Evolutionary conservation across 92 coral and sea anemone species (phyloP).

Genomic region (Desmophyllum pertusum): DNA sequence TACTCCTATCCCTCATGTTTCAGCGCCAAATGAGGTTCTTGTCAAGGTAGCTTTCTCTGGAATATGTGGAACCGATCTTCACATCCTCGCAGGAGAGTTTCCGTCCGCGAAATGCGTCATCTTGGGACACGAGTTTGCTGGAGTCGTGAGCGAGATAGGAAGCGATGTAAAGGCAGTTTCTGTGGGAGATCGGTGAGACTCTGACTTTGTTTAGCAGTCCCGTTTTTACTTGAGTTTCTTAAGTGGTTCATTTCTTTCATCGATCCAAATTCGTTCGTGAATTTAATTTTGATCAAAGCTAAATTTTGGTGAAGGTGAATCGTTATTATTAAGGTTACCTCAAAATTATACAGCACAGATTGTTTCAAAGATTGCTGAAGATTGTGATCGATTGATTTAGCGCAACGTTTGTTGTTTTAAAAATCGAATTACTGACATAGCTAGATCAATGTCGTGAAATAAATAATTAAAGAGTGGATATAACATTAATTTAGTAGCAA

Average conservation of each 20-base stretch:
- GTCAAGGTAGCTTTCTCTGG: conserved; percentile 94
- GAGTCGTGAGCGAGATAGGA: conserved; percentile 94
- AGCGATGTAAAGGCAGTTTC: conserved; percentile 84
- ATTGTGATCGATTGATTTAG: background rate
- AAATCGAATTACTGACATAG: background rate
- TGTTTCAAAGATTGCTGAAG: background rate
- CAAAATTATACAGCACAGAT: no score
- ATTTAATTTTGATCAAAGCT: no score
- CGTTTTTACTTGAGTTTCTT: background rate
- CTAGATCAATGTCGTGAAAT: conserved; percentile 1
- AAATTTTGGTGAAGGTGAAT: no score
- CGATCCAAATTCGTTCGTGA: background rate
- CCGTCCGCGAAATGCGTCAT: conserved; percentile 90
- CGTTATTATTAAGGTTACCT: no score
- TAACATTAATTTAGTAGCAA: background rate
- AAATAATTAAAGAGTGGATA: conserved; percentile 4
- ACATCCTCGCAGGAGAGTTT: conserved; percentile 80
- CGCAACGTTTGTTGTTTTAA: background rate
- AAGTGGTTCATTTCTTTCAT: background rate
- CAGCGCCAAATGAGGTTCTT: conserved; percentile 84
- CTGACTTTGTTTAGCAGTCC: background rate
- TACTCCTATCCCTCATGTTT: conserved; percentile 90
- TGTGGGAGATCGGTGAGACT: conserved; percentile 89
- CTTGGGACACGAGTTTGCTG: conserved; percentile 95
- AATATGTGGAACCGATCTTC: conserved; percentile 82